A percentile compares a stretch with the other conserved stretches of the same genome.
phyloP scores from a whole-genome alignment of 2,113 vertebrate genomes.

The Suricata suricatta region DNA sequence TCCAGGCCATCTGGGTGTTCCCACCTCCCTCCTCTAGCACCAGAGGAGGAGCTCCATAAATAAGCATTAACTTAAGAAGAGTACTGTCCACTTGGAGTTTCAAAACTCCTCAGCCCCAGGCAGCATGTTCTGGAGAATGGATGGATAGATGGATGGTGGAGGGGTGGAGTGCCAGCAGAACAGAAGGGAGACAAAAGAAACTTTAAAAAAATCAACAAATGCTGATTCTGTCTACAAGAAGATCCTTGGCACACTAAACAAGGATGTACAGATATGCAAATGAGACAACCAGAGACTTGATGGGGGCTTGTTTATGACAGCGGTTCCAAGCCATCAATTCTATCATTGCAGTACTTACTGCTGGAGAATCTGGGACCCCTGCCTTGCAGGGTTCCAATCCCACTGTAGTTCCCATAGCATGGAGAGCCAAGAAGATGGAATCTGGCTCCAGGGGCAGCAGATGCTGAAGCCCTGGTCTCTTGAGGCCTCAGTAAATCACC shows the following conservation, averaged over 20 bases:
- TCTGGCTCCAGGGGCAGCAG: neutral
- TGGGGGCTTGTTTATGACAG: neutral
- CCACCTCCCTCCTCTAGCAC: too few species aligned
- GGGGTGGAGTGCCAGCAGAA: neutral
- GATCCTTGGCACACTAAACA: neutral
- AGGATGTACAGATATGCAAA: neutral
- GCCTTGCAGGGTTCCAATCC: neutral
- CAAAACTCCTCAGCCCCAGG: neutral
- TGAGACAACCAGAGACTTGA: neutral
- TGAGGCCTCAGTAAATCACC: neutral
- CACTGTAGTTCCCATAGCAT: neutral
- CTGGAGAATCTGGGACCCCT: neutral
- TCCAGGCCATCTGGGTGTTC: too few species aligned
- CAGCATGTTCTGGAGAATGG: neutral
- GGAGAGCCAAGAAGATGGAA: neutral
- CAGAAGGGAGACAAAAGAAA: neutral
- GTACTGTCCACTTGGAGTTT: neutral
- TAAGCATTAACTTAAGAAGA: neutral
- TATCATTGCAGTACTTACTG: neutral
- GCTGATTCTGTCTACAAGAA: neutral
- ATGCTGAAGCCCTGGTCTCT: neutral
- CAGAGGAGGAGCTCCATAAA: neutral
- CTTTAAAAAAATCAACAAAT: neutral
- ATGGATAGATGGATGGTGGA: neutral
- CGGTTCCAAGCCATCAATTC: neutral